Evolutionary conservation across 2,888 invertebrate genomes (phyloP), one percentile per base, ranked within the genome.

Genomic region (Rambutsinella grinnellia): DNA sequence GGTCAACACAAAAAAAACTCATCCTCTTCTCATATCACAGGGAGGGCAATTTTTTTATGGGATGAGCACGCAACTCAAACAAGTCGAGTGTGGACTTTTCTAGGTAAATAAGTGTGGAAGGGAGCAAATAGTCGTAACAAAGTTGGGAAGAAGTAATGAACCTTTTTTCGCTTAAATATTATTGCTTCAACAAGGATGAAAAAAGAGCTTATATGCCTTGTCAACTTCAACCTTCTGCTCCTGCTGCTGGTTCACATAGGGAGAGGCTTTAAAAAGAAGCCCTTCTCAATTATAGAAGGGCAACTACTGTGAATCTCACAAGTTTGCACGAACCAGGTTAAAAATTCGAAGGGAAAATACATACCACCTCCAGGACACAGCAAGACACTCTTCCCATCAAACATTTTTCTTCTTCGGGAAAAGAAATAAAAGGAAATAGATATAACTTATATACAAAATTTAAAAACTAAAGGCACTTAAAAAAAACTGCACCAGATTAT

Each of bases 301-400:
- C n/a, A n/a, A n/a, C n/a, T n/a, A n/a, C n/a, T n/a, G n/a, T n/a
- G n/a, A n/a, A n/a, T n/a, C n/a, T n/a, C n/a, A n/a, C n/a, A n/a
- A n/a, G n/a, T n/a, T n/a, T n/a, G n/a, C n/a, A n/a, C n/a, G n/a
- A n/a, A n/a, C n/a, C n/a, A n/a, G 5, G 49, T 49, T 15, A 17
- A 5, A 49, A 49, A 49, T 17, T n/a, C n/a, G n/a, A n/a, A n/a
- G n/a, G 49, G 49, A 49, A 24, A 27, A 26, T 56, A n/a, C 27
- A 15, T 60, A 44, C 58, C 36, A 60, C 61, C 69, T 69, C 69
- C 26, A 54, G 51, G 44, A 68, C 27, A 68, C 75, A 75, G 75
- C 75, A 53, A 75, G 75, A 63, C n/a, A n/a, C 19, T 56, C 75
- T 68, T 75, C 75, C 68, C 75, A 75, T 57, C 62, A 75, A 28